Evolutionary conservation across 2,113 vertebrate genomes (phyloP).

Genomic region (Spermophilus dauricus): DNA sequence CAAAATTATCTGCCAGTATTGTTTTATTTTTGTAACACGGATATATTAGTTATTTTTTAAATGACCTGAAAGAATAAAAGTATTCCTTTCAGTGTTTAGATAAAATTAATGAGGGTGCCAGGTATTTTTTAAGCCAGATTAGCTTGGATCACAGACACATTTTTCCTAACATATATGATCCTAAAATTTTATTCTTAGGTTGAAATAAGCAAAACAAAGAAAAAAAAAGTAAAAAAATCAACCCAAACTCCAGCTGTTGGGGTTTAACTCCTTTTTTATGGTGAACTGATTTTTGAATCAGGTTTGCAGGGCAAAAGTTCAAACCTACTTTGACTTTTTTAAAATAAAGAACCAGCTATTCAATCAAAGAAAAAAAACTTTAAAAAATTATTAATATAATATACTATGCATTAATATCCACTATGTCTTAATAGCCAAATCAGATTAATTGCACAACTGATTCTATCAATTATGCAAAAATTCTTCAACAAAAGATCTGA

Average conservation of each 20-base stretch:
- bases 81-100: not conserved
- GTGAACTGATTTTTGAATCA: conserved; percentile 40
- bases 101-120: not conserved
- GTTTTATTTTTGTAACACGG: not conserved
- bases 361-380: not conserved
- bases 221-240: not conserved
- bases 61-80: not conserved
- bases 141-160: not conserved
- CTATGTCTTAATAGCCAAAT: conserved; percentile 23
- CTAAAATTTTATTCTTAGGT: not conserved
- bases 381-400: not conserved
- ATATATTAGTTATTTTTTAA: not conserved
- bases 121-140: not conserved
- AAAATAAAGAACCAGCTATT: not conserved
- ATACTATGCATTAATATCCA: conserved; percentile 37
- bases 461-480: conserved; percentile 5
- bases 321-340: not conserved
- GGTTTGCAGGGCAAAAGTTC: not conserved
- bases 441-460: not conserved
- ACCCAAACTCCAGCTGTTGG: not conserved
- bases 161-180: not conserved
- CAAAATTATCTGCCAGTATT: not conserved
- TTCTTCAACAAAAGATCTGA: not conserved
- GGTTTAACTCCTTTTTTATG: not conserved
- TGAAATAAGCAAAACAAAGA: conserved; percentile 24